Percentiles rank a stretch among this genome's conserved stretches.
Conservation (phyloP, 2,797 vertebrate species). For the Aulostomus chinensis region DNA sequence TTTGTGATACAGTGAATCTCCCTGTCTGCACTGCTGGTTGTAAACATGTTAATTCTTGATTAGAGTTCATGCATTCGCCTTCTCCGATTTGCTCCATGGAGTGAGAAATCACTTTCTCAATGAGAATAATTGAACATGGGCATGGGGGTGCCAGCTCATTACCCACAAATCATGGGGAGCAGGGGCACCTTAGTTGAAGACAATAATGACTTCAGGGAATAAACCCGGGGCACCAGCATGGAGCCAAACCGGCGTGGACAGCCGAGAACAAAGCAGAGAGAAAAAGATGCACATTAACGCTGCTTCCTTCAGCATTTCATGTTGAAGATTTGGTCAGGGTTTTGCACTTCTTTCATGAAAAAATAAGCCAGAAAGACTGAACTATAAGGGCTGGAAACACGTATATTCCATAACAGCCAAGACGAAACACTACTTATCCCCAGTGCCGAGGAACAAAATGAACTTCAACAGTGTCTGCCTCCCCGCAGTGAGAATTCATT, state of each 20-base stretch:
- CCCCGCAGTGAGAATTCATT: conserved; percentile 54
- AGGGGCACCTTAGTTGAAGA: conserved; percentile 75
- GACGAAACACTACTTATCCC: conserved; percentile 23
- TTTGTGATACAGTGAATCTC: conserved; percentile 18
- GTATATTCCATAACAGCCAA: conserved; percentile 10
- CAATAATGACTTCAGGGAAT: conserved; percentile 83
- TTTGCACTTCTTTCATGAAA: no score
- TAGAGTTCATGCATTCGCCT: conserved; percentile 73
- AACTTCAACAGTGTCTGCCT: conserved; percentile 44
- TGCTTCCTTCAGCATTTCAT: conserved; percentile 3
- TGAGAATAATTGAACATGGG: conserved; percentile 84
- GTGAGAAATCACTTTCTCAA: conserved; percentile 86
- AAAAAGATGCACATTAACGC: conserved; percentile 12
- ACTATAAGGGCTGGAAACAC: conserved; percentile 7
- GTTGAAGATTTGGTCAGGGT: no score
- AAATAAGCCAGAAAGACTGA: conserved; percentile 7
- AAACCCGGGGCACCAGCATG: conserved; percentile 49
- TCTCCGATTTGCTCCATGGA: conserved; percentile 77
- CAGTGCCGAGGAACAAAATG: conserved; percentile 28
- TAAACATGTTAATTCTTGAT: conserved; percentile 80
- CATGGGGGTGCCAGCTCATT: conserved; percentile 81
- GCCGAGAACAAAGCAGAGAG: conserved; percentile 39
- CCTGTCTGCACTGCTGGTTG: conserved; percentile 48
- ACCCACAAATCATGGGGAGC: conserved; percentile 79
- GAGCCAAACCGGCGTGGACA: conserved; percentile 46